phyloP scores from a whole-genome alignment of 2,888 invertebrate genomes.

The Euclidia mi region DNA sequence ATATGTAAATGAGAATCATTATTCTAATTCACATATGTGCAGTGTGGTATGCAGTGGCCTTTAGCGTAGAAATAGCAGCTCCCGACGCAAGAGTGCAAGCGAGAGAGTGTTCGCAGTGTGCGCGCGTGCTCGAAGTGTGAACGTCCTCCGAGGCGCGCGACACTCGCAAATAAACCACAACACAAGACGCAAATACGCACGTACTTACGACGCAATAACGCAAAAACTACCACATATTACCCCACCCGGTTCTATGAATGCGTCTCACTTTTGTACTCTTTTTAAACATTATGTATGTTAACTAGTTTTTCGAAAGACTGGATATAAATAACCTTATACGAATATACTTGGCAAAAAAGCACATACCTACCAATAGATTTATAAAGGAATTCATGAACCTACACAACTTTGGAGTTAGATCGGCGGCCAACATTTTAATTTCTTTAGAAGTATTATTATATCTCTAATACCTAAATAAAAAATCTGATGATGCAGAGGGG shows the following conservation, averaged over 20 bases:
- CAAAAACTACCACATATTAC: constrained; percentile 53
- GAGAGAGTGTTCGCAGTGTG: constrained; percentile 19
- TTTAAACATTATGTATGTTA: constrained; percentile 16
- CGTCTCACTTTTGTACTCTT: constrained; percentile 43
- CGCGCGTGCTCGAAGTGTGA: constrained; percentile 72
- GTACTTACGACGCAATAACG: constrained; percentile 68
- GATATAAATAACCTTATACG: background rate
- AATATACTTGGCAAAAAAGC: too few species aligned
- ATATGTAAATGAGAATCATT: too few species aligned
- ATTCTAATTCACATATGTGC: too few species aligned
- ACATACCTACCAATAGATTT: too few species aligned
- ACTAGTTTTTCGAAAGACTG: constrained; percentile 4
- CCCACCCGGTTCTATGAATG: constrained; percentile 15
- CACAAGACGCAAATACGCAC: constrained; percentile 75
- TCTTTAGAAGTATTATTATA: too few species aligned
- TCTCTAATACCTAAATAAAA: too few species aligned
- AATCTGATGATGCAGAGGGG: too few species aligned
- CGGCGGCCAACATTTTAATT: too few species aligned
- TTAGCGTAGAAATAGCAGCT: constrained; percentile 9
- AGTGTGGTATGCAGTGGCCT: background rate
- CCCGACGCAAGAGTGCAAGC: background rate
- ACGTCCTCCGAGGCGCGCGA: constrained; percentile 84
- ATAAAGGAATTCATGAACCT: too few species aligned
- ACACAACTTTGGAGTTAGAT: too few species aligned
- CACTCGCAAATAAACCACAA: constrained; percentile 82